These are phyloP conservation scores for Carpatolechia fugitivella DNA, from an alignment of 2,888 invertebrate species.

Conservation along the genomic window DNA sequence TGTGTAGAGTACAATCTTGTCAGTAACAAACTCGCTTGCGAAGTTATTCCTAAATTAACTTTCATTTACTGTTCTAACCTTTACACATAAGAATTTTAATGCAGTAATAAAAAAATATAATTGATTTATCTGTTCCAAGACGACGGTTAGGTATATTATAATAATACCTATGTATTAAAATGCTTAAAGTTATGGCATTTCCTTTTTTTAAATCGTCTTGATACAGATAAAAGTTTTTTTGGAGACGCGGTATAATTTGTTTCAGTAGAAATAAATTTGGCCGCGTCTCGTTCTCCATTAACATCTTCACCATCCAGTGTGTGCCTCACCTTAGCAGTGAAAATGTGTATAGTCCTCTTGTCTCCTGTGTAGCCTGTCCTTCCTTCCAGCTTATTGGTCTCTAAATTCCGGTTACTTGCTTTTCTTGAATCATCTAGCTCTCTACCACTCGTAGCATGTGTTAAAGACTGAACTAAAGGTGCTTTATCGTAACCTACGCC, in stretches of 20 bases:
- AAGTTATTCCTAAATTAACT: no score
- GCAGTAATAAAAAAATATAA: no score
- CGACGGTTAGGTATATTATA: no score
- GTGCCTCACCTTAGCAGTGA: constrained; percentile 54
- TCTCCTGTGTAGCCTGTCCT: constrained; percentile 27
- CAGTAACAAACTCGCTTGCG: no score
- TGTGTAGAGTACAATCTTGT: no score
- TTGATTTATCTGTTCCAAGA: no score
- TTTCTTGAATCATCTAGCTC: constrained; percentile 33
- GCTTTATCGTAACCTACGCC: background rate
- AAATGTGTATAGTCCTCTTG: constrained; percentile 38
- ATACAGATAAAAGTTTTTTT: constrained; percentile 7
- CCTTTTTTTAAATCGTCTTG: background rate
- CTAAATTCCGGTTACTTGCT: constrained; percentile 47
- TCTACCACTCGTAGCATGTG: constrained; percentile 56
- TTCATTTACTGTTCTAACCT: no score
- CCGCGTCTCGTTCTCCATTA: constrained; percentile 38
- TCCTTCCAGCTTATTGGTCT: constrained; percentile 53
- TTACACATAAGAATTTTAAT: no score
- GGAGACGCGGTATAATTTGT: constrained; percentile 35
- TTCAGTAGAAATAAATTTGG: constrained; percentile 29
- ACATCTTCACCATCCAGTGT: constrained; percentile 55
- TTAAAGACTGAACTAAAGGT: constrained; percentile 3
- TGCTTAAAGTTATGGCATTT: background rate
- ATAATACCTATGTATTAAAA: background rate